A percentile compares a stretch with the other conserved stretches of the same genome.
Conservation (phyloP, 2,888 invertebrate species). For the Uropetala carovei region DNA sequence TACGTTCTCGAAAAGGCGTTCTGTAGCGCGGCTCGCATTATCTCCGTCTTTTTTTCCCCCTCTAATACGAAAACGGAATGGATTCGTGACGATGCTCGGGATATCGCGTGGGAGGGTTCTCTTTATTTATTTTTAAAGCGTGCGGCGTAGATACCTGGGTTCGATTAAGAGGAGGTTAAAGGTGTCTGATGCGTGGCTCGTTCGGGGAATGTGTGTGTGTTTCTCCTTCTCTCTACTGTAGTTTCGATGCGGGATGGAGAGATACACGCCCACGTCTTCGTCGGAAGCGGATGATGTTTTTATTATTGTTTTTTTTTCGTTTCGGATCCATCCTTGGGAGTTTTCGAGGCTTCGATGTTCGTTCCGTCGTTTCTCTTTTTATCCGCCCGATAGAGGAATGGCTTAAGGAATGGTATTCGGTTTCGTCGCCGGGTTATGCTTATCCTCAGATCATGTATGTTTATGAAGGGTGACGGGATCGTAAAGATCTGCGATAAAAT, state of each 20-base stretch:
- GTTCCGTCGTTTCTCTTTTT: background rate
- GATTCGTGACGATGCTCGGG: conserved; percentile 7
- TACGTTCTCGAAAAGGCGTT: background rate
- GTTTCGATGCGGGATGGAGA: background rate
- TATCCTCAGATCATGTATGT: background rate
- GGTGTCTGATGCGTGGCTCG: background rate
- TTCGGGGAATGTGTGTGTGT: background rate
- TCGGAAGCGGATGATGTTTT: too few species aligned
- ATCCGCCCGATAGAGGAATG: background rate
- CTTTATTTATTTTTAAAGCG: conserved; percentile 1
- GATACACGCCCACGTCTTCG: background rate
- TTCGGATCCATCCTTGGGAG: too few species aligned
- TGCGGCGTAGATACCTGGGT: background rate
- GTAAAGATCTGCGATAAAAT: background rate
- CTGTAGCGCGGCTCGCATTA: background rate
- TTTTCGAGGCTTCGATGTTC: background rate
- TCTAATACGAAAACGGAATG: background rate
- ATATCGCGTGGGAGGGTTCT: background rate
- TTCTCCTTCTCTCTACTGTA: background rate
- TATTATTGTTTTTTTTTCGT: too few species aligned
- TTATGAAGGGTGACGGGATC: background rate
- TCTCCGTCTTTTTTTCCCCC: background rate
- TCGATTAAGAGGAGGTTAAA: background rate
- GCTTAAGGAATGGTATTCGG: background rate
- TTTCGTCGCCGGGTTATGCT: conserved; percentile 2